phyloP scores from a whole-genome alignment of 2,797 vertebrate genomes.

The Tauraco hartlaubi region DNA sequence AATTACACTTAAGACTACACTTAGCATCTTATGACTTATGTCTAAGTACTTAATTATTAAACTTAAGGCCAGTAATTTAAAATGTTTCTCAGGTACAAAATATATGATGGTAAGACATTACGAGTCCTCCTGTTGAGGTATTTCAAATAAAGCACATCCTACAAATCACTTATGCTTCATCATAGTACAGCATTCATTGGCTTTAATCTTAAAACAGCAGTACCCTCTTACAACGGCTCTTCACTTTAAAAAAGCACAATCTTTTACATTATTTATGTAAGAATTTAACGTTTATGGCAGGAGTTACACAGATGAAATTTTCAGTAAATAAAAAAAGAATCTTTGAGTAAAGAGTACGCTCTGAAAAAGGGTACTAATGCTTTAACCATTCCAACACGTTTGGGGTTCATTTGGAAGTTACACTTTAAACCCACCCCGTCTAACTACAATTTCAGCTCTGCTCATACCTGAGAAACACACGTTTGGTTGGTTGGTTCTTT shows the following conservation, averaged over 20 bases:
- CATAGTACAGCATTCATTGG: not conserved
- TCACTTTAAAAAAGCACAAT: not conserved
- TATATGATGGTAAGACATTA: constrained; percentile 34
- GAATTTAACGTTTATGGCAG: not conserved
- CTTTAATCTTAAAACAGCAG: constrained; percentile 50
- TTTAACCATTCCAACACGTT: constrained; percentile 51
- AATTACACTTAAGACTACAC: constrained; percentile 81
- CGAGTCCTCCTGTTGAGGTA: constrained; percentile 22
- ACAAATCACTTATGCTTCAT: not conserved
- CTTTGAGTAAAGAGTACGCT: constrained; percentile 51
- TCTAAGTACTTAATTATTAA: constrained; percentile 84
- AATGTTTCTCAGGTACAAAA: constrained; percentile 96
- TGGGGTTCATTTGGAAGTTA: constrained; percentile 58
- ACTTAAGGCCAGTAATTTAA: constrained; percentile 82
- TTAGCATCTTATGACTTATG: constrained; percentile 86
- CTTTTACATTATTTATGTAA: not conserved
- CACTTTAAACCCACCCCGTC: constrained; percentile 57
- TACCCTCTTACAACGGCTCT: constrained; percentile 47
- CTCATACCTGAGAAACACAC: constrained; percentile 96
- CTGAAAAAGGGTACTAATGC: constrained; percentile 74
- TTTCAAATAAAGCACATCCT: constrained; percentile 19
- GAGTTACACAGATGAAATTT: not conserved
- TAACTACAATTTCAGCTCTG: constrained; percentile 58
- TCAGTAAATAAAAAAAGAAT: not conserved
- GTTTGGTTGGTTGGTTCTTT: constrained; percentile 34